phyloP scores from a whole-genome alignment of 2,888 invertebrate genomes.

The Conistra vaccinii region DNA sequence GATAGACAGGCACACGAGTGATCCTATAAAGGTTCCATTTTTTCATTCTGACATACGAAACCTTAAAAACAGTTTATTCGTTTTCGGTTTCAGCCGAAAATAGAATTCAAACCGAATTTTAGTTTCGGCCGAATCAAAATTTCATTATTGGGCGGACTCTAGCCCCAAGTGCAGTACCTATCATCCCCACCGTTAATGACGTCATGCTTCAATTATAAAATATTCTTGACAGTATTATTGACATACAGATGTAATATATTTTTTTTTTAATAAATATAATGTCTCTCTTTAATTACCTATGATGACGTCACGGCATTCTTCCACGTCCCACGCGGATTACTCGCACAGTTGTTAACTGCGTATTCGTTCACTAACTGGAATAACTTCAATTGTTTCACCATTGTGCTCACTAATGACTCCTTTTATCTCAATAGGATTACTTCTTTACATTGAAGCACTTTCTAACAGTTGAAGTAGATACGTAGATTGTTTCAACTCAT shows the following conservation, averaged over 20 bases:
- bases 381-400: constrained; percentile 41
- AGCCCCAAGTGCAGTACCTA: background rate
- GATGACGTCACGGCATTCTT: constrained; percentile 41
- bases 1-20: no score
- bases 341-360: constrained; percentile 13
- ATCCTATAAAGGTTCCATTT: no score
- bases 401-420: constrained; percentile 43
- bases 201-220: background rate
- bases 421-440: constrained; percentile 35
- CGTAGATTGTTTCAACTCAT: background rate
- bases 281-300: background rate
- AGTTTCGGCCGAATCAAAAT: background rate
- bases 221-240: no score
- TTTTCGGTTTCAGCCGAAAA: no score
- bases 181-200: background rate
- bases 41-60: no score
- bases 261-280: no score
- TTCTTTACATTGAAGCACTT: constrained; percentile 29
- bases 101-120: no score
- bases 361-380: constrained; percentile 30
- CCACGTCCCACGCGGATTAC: constrained; percentile 46
- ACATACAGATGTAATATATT: no score
- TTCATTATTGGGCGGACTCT: background rate
- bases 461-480: constrained; percentile 5
- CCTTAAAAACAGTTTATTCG: no score